phyloP scores from a whole-genome alignment of 2,113 vertebrate species.

The Triplophysa tibetana region DNA sequence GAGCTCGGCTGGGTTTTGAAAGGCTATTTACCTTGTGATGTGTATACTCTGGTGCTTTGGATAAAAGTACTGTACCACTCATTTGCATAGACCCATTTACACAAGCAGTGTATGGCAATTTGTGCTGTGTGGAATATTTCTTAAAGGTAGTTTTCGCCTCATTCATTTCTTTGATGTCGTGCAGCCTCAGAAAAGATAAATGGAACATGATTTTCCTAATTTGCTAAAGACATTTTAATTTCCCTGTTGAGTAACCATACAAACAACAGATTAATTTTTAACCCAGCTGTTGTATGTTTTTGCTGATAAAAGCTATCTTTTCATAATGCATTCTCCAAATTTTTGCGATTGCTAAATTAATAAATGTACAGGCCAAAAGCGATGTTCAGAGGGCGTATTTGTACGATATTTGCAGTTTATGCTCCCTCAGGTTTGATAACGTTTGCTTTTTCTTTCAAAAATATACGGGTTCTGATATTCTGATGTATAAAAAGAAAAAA shows the following conservation, averaged over 20 bases:
- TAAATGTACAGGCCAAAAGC: too few relatives aligned
- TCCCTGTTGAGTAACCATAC: neutral
- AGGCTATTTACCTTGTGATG: neutral
- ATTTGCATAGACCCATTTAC: constrained; percentile 21
- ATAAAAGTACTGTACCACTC: neutral
- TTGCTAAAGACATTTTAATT: neutral
- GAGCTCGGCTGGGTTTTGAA: too few relatives aligned
- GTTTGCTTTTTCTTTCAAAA: too few relatives aligned
- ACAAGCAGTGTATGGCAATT: neutral
- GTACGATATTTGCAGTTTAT: too few relatives aligned
- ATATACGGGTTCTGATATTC: too few relatives aligned
- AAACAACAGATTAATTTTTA: neutral
- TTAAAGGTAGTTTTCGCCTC: neutral
- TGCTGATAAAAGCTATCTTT: neutral
- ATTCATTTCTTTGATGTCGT: neutral
- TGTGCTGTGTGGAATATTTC: neutral
- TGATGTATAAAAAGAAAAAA: too few relatives aligned
- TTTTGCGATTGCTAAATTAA: neutral
- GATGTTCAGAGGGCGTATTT: too few relatives aligned
- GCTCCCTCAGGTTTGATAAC: too few relatives aligned
- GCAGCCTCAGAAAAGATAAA: neutral
- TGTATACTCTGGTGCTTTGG: neutral
- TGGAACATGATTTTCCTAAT: neutral
- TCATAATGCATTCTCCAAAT: neutral
- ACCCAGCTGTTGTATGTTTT: neutral